Base-by-base conservation (phyloP, 2,797 vertebrate genomes). In the Varecia variegata region DNA sequence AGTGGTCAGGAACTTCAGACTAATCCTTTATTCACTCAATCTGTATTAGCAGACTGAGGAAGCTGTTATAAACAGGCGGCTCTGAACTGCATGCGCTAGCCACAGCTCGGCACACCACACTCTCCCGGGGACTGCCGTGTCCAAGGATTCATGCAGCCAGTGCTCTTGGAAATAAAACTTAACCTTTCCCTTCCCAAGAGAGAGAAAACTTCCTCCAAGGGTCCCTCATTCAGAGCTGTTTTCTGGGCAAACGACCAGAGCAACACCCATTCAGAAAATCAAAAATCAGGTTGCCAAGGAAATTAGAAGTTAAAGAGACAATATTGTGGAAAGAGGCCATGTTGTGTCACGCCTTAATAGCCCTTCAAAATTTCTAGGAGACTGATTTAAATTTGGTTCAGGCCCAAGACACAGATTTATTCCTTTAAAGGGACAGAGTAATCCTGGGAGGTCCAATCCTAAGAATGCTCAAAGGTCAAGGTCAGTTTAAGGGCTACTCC, bases 191-290 rank as follows among this genome's bases (percentile, higher is more conserved):
- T 97, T 95, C 90, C 93, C 88, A 67, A 95, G 96, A 92, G 87
- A 96, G 65, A 97, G 56, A 94, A 76, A 96, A 84, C 40, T 82
- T 70, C 94, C 88, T 90, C 76, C 56, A 47, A 20, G 5, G 30
- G 80, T 85, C 43, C 71, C 71, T 90, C 50, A n/a, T 71, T 43
- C 56, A 70, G 77, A 96, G 92, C 73, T 56, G 2, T 90, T 91
- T 98, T 96, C 94, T 87, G 93, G 95, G 96, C 95, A 98, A 95
- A 95, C 91, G 23, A 95, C 71, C 76, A 96, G 45, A 94, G 67
- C 38, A 85, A 95, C 38, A 82, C n/a, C 90, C 94, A 95, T 95
- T 97, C 93, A 94, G 90, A 96, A 97, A 95, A 96, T 32, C n/a
- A 86, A 86, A 96, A 97, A 88, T 73, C 21, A 81, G 58, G 52